A percentile compares a stretch with the other conserved stretches of the same genome.
Conservation (phyloP, 2,113 vertebrate species). For the Natator depressus region DNA sequence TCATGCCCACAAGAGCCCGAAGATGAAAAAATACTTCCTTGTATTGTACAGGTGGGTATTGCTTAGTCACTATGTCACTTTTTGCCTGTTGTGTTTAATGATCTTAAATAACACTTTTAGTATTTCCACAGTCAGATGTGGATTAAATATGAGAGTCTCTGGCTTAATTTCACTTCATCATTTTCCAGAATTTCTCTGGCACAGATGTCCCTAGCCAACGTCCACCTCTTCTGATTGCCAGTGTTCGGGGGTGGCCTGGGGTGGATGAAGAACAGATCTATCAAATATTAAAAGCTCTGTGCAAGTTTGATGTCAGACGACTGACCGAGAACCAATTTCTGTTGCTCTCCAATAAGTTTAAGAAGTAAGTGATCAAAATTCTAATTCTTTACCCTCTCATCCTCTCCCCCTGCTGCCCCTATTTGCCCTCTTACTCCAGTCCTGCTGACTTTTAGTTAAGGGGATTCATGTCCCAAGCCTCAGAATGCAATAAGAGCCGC, state of each 20-base stretch:
- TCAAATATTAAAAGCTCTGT: slow-evolving; percentile 68
- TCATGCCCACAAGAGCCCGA: not conserved
- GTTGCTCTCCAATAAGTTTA: slow-evolving; percentile 76
- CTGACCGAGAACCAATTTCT: slow-evolving; percentile 75
- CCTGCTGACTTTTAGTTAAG: not conserved
- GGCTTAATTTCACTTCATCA: not conserved
- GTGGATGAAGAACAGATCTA: slow-evolving; percentile 75
- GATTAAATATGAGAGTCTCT: not conserved
- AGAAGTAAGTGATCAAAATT: slow-evolving; percentile 70
- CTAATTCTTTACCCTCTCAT: not conserved
- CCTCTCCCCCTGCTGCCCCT: fast-evolving
- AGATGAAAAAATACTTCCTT: not conserved
- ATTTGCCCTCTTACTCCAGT: not conserved
- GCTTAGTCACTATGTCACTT: not conserved
- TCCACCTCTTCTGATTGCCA: slow-evolving; percentile 73
- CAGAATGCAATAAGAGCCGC: not conserved
- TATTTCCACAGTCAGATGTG: not conserved
- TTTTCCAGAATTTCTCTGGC: slow-evolving; percentile 79
- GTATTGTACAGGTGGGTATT: not conserved
- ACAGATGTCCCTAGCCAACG: slow-evolving; percentile 58
- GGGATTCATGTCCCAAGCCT: not conserved
- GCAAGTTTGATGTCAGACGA: slow-evolving; percentile 75
- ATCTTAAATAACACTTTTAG: not conserved
- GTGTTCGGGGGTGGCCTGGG: slow-evolving; percentile 53
- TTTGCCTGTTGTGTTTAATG: not conserved